phyloP scores from a whole-genome alignment of 2,797 vertebrate species.

The Lagodon rhomboides region DNA sequence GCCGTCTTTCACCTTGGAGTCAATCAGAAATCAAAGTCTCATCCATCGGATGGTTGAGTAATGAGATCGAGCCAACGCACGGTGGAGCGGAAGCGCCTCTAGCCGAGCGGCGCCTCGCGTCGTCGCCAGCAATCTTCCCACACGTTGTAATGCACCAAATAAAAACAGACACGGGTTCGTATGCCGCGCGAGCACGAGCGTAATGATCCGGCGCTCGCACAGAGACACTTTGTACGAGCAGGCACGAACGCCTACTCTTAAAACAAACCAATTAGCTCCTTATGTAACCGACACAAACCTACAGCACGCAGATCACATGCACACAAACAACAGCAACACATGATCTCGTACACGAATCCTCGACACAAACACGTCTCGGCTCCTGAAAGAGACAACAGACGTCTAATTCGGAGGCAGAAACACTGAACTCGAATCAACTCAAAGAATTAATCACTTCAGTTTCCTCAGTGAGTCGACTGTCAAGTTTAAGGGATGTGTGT shows the following conservation, averaged over 20 bases:
- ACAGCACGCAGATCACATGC: slow-evolving; percentile 40
- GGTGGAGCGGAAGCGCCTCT: slow-evolving; percentile 35
- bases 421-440: slow-evolving; percentile 10
- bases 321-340: slow-evolving; percentile 10
- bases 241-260: slow-evolving; percentile 34
- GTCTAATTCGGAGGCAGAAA: slow-evolving; percentile 29
- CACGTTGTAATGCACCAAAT: slow-evolving; percentile 55
- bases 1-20: slow-evolving; percentile 50
- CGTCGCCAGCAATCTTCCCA: slow-evolving; percentile 59
- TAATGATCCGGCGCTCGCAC: slow-evolving; percentile 50
- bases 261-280: slow-evolving; percentile 67
- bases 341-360: not conserved
- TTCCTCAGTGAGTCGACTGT: slow-evolving; percentile 16
- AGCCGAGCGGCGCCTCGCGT: slow-evolving; percentile 31
- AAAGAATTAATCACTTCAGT: slow-evolving; percentile 47
- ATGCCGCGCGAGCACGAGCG: slow-evolving; percentile 31
- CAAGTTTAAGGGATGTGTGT: slow-evolving; percentile 8
- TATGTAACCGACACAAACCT: slow-evolving; percentile 60
- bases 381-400: slow-evolving; percentile 20
- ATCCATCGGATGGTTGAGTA: slow-evolving; percentile 38
- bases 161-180: slow-evolving; percentile 41
- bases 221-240: slow-evolving; percentile 53
- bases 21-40: slow-evolving; percentile 59
- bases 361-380: slow-evolving; percentile 23
- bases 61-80: slow-evolving; percentile 50